phyloP scores from a whole-genome alignment of 2,888 invertebrate genomes.

The Athalia cordata region DNA sequence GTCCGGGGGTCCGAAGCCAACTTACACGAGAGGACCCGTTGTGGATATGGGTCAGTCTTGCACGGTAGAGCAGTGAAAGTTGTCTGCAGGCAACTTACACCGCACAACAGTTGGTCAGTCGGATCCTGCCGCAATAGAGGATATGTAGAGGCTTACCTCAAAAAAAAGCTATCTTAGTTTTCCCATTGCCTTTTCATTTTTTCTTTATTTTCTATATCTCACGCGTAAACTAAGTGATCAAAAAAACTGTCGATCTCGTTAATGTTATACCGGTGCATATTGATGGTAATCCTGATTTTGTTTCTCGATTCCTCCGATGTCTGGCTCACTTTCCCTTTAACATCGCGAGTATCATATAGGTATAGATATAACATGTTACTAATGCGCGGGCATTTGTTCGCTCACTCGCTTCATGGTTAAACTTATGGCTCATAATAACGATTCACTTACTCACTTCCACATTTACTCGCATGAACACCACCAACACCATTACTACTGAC shows the following conservation, averaged over 20 bases:
- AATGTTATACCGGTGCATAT: too few species aligned
- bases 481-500: background rate
- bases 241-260: too few species aligned
- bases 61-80: conserved; percentile 74
- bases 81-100: conserved; percentile 73
- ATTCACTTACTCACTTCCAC: background rate
- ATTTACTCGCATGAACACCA: background rate
- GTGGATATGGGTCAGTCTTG: conserved; percentile 74
- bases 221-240: too few species aligned
- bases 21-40: conserved; percentile 59
- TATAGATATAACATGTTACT: too few species aligned
- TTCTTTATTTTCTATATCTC: too few species aligned
- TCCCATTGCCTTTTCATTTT: too few species aligned
- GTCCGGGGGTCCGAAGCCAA: conserved; percentile 72
- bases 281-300: too few species aligned
- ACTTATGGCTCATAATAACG: too few species aligned
- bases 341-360: background rate
- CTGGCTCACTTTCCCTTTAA: conserved; percentile 38
- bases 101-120: conserved; percentile 72
- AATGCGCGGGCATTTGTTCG: conserved; percentile 18
- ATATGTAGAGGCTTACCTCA: too few species aligned
- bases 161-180: too few species aligned
- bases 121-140: too few species aligned
- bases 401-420: background rate
- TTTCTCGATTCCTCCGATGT: too few species aligned